phyloP scores from a whole-genome alignment of 2,113 vertebrate genomes.

The Corythornis madagascariensis region DNA sequence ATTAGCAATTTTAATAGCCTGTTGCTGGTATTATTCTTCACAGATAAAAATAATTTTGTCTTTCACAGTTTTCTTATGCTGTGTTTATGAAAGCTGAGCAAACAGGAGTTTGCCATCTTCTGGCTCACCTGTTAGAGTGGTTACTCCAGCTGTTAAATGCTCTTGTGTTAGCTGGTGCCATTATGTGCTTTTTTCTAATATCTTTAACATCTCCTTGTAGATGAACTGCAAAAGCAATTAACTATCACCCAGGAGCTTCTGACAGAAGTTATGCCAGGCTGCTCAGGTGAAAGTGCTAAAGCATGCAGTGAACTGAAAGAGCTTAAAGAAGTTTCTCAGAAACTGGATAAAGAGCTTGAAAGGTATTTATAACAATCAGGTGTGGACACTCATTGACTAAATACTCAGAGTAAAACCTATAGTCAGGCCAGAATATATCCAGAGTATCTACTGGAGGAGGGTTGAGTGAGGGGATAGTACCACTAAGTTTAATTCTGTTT shows the following conservation, averaged over 20 bases:
- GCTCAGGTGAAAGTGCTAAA: neutral
- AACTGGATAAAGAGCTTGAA: conserved; percentile 56
- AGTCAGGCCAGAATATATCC: neutral
- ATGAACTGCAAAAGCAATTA: conserved; percentile 57
- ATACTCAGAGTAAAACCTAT: neutral
- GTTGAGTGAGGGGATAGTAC: neutral
- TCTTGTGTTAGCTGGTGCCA: neutral
- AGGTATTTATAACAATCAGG: conserved; percentile 52
- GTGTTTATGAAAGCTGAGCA: neutral
- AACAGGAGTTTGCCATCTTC: neutral
- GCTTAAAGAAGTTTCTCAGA: conserved; percentile 11
- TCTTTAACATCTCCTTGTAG: conserved; percentile 17
- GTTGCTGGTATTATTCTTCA: neutral
- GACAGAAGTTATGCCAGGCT: neutral
- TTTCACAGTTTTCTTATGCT: neutral
- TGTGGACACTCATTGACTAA: neutral
- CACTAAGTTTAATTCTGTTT: neutral
- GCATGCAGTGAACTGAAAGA: neutral
- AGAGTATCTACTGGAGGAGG: neutral
- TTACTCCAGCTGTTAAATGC: neutral
- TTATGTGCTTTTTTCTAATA: neutral
- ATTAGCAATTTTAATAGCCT: neutral
- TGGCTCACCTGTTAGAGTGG: neutral
- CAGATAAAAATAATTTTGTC: neutral
- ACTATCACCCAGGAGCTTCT: conserved; percentile 47